Base-by-base conservation (phyloP, 2,113 vertebrate species). In the Tautogolabrus adspersus region DNA sequence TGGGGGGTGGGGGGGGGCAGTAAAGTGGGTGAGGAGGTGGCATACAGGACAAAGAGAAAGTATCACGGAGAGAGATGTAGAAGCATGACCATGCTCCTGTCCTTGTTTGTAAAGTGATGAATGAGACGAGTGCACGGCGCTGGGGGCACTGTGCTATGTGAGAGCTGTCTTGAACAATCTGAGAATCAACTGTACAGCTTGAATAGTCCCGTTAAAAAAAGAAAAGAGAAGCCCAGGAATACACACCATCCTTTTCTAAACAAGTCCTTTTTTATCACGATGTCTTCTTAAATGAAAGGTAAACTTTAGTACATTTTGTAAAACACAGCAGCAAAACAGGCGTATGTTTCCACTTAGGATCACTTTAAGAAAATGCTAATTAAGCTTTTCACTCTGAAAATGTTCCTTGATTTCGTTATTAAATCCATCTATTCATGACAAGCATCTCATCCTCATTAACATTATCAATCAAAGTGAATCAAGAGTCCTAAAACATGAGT, bases 71-170 rank as follows among this genome's bases (percentile, higher is more conserved):
- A 79, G 62, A 79, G 66, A 88, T n/a, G 26, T 86, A 30, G 72
- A 76, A 85, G 85, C 77, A 86, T 88, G 83, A 83, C 80, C 84
- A 79, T 73, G 72, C 77, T 83, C 66, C 79, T 83, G 68, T 86
- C 79, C 90, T 88, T 88, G 83, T 88, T 92, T 90, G 83, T 73
- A 73, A 83, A 71, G 81, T 92, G 81, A 89, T 90, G 74, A 83
- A 88, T 91, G 84, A 69, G 81, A 68, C 71, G 59, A 78, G 68
- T 40, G 76, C 52, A 37, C 22, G 0, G 67, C 44, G 71, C 60
- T 84, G 82, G 81, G 72, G 87, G 84, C 83, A 18, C 79, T 61
- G 61, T 87, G 84, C 51, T 84, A 61, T 89, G 87, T 91, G 72
- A 87, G 70, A 88, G 74, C 75, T 72, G 76, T 82, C 73, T 90